Evolutionary conservation across 2,113 vertebrate genomes (phyloP), one percentile per base, ranked within the genome.

Genomic region (Toxotes chatareus): DNA sequence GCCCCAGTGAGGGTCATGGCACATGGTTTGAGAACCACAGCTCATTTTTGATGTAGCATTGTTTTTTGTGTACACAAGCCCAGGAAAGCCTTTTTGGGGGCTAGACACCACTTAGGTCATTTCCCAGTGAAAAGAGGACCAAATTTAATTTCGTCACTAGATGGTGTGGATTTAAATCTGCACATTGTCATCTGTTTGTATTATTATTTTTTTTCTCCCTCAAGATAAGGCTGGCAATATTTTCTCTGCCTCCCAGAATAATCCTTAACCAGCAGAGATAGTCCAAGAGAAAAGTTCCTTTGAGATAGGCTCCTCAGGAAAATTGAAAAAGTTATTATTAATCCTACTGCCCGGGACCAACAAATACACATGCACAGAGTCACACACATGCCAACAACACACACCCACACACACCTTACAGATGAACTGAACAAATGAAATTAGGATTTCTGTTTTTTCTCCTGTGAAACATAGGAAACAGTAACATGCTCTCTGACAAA

Each of bases 241-340:
- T 86, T 88, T 74, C 73, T 65, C 85, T 79, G 68, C 80, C 75
- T 85, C 61, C 85, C 61, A 60, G 72, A 90, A 84, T 89, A 91
- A 90, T 91, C 86, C 80, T 80, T 82, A 86, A 88, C 82, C 88
- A 88, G 81, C 64, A 56, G 77, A 88, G 88, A 91, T 83, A 82
- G 77, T 77, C 85, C 73, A 83, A 70, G 59, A 90, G 88, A 82
- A 92, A 91, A 85, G 67, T 88, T 85, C 66, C 69, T 88, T 87
- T 88, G 49, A 89, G 86, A 90, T 87, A 83, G 86, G 72, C 86
- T 79, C 72, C 86, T 87, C 74, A 60, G 73, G 70, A 85, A 92
- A 93, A 93, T 89, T 86, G 76, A 90, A 89, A 91, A 90, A 84
- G n/a, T 86, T 89, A 84, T 86, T 83, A 89, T 88, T 88, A 92